These are phyloP conservation scores for Crossocerus cetratus DNA, from an alignment of 2,888 invertebrate species.

Conservation along the genomic window DNA sequence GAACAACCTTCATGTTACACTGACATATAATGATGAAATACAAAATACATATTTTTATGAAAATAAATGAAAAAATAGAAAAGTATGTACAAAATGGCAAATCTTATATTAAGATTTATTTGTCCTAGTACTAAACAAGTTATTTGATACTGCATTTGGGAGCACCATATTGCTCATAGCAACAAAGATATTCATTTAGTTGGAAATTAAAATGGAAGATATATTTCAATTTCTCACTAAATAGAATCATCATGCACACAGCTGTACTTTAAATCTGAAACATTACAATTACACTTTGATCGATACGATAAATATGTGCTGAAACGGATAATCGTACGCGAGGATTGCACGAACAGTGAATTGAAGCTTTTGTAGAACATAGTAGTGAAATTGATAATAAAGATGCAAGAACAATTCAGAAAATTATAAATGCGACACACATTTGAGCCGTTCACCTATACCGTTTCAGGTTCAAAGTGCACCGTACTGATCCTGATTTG, in stretches of 20 bases:
- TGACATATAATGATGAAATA: slow-evolving; percentile 48
- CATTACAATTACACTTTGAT: slow-evolving; percentile 9
- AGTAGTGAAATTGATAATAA: too few relatives aligned
- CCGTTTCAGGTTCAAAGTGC: too few relatives aligned
- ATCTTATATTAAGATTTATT: slow-evolving; percentile 35
- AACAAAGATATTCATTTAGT: slow-evolving; percentile 7
- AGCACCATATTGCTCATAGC: slow-evolving; percentile 29
- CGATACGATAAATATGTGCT: not conserved
- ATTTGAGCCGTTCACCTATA: too few relatives aligned
- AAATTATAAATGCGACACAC: too few relatives aligned
- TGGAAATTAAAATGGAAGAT: slow-evolving; percentile 22
- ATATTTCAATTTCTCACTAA: slow-evolving; percentile 20
- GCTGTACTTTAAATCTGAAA: slow-evolving; percentile 30
- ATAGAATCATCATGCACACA: slow-evolving; percentile 17
- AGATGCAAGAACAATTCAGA: too few relatives aligned
- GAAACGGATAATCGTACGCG: too few relatives aligned
- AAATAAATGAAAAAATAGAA: slow-evolving; percentile 50
- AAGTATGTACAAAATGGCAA: slow-evolving; percentile 52
- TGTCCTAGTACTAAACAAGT: slow-evolving; percentile 44
- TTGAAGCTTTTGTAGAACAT: too few relatives aligned
- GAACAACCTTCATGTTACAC: slow-evolving; percentile 37
- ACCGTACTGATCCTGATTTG: too few relatives aligned
- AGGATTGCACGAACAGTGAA: too few relatives aligned
- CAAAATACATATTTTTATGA: slow-evolving; percentile 54
- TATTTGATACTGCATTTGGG: not conserved